Conservation (phyloP, 1,140 invertebrate species). For the Sesamia nonagrioides region DNA sequence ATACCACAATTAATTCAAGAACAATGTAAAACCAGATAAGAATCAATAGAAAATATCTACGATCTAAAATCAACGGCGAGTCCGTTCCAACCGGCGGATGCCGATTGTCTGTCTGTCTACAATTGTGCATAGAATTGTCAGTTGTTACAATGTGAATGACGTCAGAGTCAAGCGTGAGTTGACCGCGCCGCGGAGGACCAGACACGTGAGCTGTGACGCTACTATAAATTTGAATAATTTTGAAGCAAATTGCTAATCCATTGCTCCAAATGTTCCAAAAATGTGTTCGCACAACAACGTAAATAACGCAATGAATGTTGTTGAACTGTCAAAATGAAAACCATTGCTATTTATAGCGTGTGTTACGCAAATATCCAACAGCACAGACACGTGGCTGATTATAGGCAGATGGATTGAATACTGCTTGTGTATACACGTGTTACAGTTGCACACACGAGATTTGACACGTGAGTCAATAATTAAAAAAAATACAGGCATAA, state of each 20-base stretch:
- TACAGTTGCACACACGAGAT: neutral
- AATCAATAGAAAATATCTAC: neutral
- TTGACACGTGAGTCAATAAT: neutral
- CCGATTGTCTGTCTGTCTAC: slow-evolving; percentile 33
- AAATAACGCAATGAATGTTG: too few relatives aligned
- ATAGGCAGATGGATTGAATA: neutral
- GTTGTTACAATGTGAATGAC: slow-evolving; percentile 30
- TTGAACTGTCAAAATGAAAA: too few relatives aligned
- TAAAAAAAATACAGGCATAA: too few relatives aligned
- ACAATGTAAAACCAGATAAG: neutral
- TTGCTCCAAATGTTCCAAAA: too few relatives aligned
- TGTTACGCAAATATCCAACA: too few relatives aligned
- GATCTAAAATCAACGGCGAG: slow-evolving; percentile 20
- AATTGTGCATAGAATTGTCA: slow-evolving; percentile 16
- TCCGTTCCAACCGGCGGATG: slow-evolving; percentile 34
- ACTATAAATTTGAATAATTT: too few relatives aligned
- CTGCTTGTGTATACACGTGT: neutral
- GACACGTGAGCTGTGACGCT: slow-evolving; percentile 32
- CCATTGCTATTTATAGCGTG: neutral
- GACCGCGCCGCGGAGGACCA: neutral
- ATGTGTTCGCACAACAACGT: too few relatives aligned
- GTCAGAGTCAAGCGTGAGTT: slow-evolving; percentile 7
- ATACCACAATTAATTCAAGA: neutral
- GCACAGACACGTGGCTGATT: too few relatives aligned
- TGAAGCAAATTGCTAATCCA: too few relatives aligned